Evolutionary conservation across 2,888 invertebrate genomes (phyloP).

Genomic region (Lasioglossum figueresi): DNA sequence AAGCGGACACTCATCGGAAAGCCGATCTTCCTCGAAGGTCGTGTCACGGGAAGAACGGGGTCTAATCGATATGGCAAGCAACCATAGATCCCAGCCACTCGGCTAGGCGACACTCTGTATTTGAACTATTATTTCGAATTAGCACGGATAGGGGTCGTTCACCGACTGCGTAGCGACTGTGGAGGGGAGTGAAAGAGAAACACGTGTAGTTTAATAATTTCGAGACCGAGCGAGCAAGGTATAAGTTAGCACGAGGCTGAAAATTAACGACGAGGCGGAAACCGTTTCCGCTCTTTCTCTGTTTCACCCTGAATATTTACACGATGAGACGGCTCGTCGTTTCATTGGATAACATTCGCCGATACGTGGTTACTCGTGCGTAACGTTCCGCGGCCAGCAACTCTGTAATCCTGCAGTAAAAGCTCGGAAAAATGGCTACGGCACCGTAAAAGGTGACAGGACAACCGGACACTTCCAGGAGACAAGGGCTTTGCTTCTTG

Average conservation of each 20-base stretch:
- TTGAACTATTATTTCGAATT: slow-evolving; percentile 66
- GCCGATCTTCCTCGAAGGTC: slow-evolving; percentile 13
- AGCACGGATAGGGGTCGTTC: slow-evolving; percentile 42
- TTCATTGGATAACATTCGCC: neutral
- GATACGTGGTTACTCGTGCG: neutral
- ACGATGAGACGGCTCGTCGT: neutral
- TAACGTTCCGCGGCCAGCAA: neutral
- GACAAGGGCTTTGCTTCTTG: neutral
- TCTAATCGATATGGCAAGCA: slow-evolving; percentile 58
- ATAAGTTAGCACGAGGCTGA: slow-evolving; percentile 54
- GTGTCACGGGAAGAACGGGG: slow-evolving; percentile 33
- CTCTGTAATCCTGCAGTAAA: neutral
- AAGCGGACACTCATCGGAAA: neutral
- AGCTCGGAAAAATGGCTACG: neutral
- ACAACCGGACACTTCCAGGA: neutral
- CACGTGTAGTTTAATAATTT: slow-evolving; percentile 31
- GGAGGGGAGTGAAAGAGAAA: neutral
- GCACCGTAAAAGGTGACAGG: neutral
- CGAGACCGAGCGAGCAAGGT: slow-evolving; percentile 25
- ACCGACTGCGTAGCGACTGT: slow-evolving; percentile 12
- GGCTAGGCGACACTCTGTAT: slow-evolving; percentile 57
- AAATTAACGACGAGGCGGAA: slow-evolving; percentile 34
- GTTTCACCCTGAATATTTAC: slow-evolving; percentile 9
- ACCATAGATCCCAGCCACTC: slow-evolving; percentile 28
- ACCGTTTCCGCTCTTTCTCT: neutral